Base-by-base conservation (phyloP, 1,140 invertebrate genomes). In the Cephus cinctus region DNA sequence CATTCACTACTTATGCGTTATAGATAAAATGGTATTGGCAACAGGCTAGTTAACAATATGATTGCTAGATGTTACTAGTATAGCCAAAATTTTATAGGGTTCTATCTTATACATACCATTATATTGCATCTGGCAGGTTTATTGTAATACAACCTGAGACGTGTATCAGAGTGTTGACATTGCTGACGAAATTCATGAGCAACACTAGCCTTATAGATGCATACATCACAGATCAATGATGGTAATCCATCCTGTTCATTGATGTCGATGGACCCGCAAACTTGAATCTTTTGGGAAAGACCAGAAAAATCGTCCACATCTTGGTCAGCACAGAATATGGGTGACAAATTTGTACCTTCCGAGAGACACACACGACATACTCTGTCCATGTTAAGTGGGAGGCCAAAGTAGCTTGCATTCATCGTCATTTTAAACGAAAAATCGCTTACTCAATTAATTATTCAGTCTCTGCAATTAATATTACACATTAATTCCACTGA, bases 181-280 rank as follows among this genome's bases (percentile, higher is more conserved):
- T 71, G 65, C 22, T 75, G 65, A 15, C 74, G 63, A 57, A 76
- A 76, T 35, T 75, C 74, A 32, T 74, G 65, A 5, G 72, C 72
- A n/a, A 75, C 56, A 4, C 56, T 74, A 15, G 69, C 69, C 55
- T 75, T 76, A 25, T 73, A 75, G 36, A 66, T 54, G 43, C 74
- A 76, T 21, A 66, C 59, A 27, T 74, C 64, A 43, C 74, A 76
- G 34, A 76, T 76, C 18, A 73, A 39, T 1, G 71, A 66, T 27
- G 74, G 74, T 9, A 76, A 54, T n/a, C 72, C 73, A 54, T 76
- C 74, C 34, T 73, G 64, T 40, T 70, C 65, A 3, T 75, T 52
- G 44, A 75, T 69, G 30, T 76, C 69, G 8, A 76, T 63, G 5
- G 60, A 67, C 4, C 74, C 74, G 23, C 69, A 75, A 4, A 69